Evolutionary conservation across 2,888 invertebrate genomes (phyloP).

Genomic region (Ophonus ardosiacus): DNA sequence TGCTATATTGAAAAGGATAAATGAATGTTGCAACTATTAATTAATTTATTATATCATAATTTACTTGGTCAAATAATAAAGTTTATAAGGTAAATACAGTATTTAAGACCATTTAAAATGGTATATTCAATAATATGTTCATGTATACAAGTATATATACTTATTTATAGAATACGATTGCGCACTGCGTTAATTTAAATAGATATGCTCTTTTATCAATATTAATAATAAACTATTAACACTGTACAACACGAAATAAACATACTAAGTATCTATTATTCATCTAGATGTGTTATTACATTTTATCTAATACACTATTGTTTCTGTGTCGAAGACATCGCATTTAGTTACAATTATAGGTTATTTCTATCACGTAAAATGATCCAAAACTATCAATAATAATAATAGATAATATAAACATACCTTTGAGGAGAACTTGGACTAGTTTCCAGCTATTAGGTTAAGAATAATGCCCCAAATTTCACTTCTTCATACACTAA

Average conservation of each 20-base stretch:
- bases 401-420: background rate
- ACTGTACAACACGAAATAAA: conserved; percentile 60
- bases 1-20: background rate
- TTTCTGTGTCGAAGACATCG: conserved; percentile 32
- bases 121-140: conserved; percentile 53
- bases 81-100: conserved; percentile 54
- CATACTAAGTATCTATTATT: conserved; percentile 28
- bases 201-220: conserved; percentile 62
- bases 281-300: conserved; percentile 46
- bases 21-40: background rate
- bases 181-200: conserved; percentile 54
- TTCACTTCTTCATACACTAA: no score
- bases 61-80: conserved; percentile 60
- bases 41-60: conserved; percentile 28
- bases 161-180: conserved; percentile 48
- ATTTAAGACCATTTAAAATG: conserved; percentile 42
- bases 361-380: background rate
- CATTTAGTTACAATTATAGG: background rate
- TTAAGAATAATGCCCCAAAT: no score
- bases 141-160: conserved; percentile 56
- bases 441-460: no score
- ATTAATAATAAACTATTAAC: conserved; percentile 63
- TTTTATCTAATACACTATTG: conserved; percentile 32
- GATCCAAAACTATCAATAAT: conserved; percentile 21
- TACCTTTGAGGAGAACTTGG: no score